Base-by-base conservation (phyloP, 2,113 vertebrate genomes). In the Australoheros scitulus region DNA sequence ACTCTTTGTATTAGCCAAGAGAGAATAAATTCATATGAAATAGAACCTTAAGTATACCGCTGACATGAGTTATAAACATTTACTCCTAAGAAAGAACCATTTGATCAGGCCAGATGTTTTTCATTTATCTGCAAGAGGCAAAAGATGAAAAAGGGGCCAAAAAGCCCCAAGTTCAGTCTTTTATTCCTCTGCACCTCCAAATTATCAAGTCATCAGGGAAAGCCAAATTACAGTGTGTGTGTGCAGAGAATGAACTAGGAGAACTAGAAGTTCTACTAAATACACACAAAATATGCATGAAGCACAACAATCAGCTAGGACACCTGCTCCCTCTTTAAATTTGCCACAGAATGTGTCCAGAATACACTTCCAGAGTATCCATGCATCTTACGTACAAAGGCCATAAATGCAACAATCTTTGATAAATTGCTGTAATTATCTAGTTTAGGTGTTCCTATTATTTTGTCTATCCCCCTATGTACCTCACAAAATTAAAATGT, bases 71-170 rank as follows among this genome's bases (percentile, higher is more conserved):
- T 93, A 89, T 92, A 94, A 93, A 95, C 88, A 93, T 93, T 91
- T 93, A 93, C 92, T 87, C 82, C 79, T 89, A 89, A 81, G 90
- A 92, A 90, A 83, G 86, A 84, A 83, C 86, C 82, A 92, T 93
- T 94, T 94, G 89, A 94, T 93, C 90, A 80, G 70, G 82, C 88
- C 95, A 96, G 90, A 93, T 96, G 94, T 88, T 95, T 93, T 92
- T 95, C 88, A 95, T 95, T 94, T 94, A 95, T 92, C 83, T 84
- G 90, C 63, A 76, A 89, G 84, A 92, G 82, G 87, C 82, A 81
- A 72, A 89, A 90, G 89, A 94, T 92, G 83, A 93, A 95, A 94
- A 93, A 59, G 85, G 80, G 78, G 79, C 87, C 50, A 92, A 94
- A 94, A 87, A 91, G 88, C 86, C 87, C 77, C 11, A 79, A 80